phyloP scores from a whole-genome alignment of 2,888 invertebrate genomes.

The Adela reaumurella region DNA sequence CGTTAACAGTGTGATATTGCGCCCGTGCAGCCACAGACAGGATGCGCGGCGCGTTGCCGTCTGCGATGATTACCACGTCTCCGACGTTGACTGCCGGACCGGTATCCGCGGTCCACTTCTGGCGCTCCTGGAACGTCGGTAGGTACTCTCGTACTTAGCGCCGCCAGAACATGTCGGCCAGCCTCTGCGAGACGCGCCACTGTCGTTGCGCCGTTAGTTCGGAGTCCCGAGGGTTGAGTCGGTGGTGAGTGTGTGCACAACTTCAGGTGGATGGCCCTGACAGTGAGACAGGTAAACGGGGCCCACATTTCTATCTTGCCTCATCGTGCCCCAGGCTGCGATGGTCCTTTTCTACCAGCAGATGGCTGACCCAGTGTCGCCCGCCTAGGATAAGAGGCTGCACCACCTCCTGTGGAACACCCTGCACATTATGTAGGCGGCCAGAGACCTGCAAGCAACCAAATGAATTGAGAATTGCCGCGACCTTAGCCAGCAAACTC shows the following conservation, averaged over 20 bases:
- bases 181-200: neutral
- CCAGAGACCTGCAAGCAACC: neutral
- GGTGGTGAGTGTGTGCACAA: conserved; percentile 4
- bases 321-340: neutral
- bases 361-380: neutral
- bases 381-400: conserved; percentile 1
- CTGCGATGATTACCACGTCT: too few species aligned
- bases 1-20: too few species aligned
- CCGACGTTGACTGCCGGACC: too few species aligned
- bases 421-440: neutral
- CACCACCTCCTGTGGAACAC: neutral
- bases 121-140: neutral
- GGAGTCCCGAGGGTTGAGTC: conserved; percentile 5
- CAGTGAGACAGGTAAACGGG: neutral
- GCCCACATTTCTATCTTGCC: too few species aligned
- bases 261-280: neutral
- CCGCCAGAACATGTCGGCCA: neutral
- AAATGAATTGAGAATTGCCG: neutral
- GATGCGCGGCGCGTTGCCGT: too few species aligned
- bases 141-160: neutral
- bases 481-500: neutral
- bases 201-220: neutral
- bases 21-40: too few species aligned
- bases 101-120: too few species aligned
- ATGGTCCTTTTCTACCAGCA: neutral